These are phyloP conservation scores for Synanthedon andrenaeformis DNA, from an alignment of 2,888 invertebrate species.

Conservation along the genomic window DNA sequence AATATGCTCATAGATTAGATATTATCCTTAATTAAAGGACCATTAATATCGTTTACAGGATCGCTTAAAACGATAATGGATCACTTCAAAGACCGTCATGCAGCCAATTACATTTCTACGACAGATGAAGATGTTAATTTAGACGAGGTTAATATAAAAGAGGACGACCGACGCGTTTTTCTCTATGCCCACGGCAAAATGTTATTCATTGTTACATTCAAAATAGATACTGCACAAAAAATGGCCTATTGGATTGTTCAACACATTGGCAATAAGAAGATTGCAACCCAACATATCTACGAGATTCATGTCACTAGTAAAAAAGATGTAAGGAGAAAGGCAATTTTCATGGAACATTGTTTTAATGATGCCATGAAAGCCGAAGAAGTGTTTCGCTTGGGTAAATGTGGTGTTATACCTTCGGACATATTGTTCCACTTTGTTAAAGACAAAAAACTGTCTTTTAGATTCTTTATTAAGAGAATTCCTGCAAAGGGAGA, in stretches of 20 bases:
- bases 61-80: slow-evolving; percentile 40
- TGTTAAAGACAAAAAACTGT: slow-evolving; percentile 33
- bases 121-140: slow-evolving; percentile 38
- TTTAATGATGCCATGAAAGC: slow-evolving; percentile 44
- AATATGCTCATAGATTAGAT: too few species aligned
- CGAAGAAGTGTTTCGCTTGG: slow-evolving; percentile 42
- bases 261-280: slow-evolving; percentile 43
- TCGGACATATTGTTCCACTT: slow-evolving; percentile 35
- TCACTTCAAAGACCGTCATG: slow-evolving; percentile 50
- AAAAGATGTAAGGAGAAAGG: slow-evolving; percentile 36
- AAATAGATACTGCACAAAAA: slow-evolving; percentile 45
- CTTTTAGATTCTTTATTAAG: slow-evolving; percentile 43
- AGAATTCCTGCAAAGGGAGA: slow-evolving; percentile 22
- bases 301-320: slow-evolving; percentile 48
- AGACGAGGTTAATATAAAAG: slow-evolving; percentile 21
- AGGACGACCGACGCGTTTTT: slow-evolving; percentile 41
- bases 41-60: slow-evolving; percentile 21
- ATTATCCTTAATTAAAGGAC: too few species aligned
- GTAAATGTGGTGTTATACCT: slow-evolving; percentile 47
- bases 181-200: slow-evolving; percentile 36
- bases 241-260: slow-evolving; percentile 52
- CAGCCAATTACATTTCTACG: slow-evolving; percentile 27
- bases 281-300: slow-evolving; percentile 43
- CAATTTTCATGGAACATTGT: slow-evolving; percentile 45
- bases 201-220: slow-evolving; percentile 45